Evolutionary conservation across 92 coral and sea anemone species (phyloP).

Genomic region (Micromussa lordhowensis): DNA sequence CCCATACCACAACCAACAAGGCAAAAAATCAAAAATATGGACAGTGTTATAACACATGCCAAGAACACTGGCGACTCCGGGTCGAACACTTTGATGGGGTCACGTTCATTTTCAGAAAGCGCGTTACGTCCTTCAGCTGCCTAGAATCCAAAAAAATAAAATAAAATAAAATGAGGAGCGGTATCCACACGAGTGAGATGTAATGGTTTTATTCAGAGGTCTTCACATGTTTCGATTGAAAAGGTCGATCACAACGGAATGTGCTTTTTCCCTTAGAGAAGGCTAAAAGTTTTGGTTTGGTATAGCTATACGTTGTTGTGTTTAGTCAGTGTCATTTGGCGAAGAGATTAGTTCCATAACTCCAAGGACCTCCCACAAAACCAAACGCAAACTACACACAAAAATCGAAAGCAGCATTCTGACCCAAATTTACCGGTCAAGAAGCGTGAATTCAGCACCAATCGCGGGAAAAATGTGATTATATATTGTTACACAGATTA

Average conservation of each 20-base stretch:
- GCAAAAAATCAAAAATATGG: neutral
- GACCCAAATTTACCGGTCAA: no score
- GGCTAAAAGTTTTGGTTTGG: no score
- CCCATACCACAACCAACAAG: conserved; percentile 2
- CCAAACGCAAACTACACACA: neutral
- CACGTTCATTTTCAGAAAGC: neutral
- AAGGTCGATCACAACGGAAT: neutral
- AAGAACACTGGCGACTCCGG: neutral
- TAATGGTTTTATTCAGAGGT: neutral
- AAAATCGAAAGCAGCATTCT: no score
- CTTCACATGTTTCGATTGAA: neutral
- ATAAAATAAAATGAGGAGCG: neutral
- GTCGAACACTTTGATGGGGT: conserved; percentile 1
- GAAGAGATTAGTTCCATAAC: neutral
- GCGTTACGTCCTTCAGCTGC: neutral
- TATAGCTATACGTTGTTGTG: no score
- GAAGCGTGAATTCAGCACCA: no score
- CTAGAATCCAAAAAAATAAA: neutral
- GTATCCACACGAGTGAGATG: neutral
- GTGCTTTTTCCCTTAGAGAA: neutral
- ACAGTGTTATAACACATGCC: conserved; percentile 7
- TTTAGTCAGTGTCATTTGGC: no score
- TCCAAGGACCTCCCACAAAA: neutral
- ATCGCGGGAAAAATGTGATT: no score
- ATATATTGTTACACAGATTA: no score